These are phyloP conservation scores for Temnothorax ravouxi DNA, from an alignment of 2,888 invertebrate genomes.

Conservation along the genomic window DNA sequence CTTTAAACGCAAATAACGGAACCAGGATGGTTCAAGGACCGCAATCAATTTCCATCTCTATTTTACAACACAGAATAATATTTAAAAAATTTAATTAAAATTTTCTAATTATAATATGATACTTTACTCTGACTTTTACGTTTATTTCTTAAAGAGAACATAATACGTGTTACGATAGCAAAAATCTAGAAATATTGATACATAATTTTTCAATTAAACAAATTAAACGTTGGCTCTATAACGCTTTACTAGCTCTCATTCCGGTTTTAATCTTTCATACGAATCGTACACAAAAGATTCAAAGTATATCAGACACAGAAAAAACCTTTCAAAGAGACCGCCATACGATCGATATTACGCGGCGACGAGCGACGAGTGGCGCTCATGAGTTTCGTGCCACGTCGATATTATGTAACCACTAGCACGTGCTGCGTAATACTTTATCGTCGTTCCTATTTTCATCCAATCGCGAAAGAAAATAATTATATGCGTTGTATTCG, in stretches of 20 bases:
- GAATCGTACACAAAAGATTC: not conserved
- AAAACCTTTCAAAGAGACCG: slow-evolving; percentile 65
- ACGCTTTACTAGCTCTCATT: not conserved
- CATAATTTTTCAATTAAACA: not conserved
- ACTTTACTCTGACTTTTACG: not conserved
- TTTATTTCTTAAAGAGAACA: not conserved
- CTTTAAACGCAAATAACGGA: not conserved
- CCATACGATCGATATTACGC: slow-evolving; percentile 53
- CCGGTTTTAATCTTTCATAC: not conserved
- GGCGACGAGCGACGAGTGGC: slow-evolving; percentile 54
- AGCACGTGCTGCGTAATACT: slow-evolving; percentile 34
- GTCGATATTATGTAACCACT: slow-evolving; percentile 36
- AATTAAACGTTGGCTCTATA: not conserved
- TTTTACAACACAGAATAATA: not conserved
- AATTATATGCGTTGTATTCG: slow-evolving; percentile 10
- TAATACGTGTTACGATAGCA: no score
- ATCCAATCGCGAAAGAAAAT: not conserved
- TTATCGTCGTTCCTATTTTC: not conserved
- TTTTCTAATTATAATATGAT: not conserved
- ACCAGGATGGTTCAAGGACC: not conserved
- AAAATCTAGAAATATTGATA: not conserved
- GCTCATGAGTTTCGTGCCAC: slow-evolving; percentile 60
- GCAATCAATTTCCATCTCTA: not conserved
- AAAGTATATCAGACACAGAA: not conserved
- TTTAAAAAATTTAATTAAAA: not conserved